These are phyloP conservation scores for Himalopsyche phryganea DNA, from an alignment of 1,140 invertebrate genomes.

Conservation along the genomic window DNA sequence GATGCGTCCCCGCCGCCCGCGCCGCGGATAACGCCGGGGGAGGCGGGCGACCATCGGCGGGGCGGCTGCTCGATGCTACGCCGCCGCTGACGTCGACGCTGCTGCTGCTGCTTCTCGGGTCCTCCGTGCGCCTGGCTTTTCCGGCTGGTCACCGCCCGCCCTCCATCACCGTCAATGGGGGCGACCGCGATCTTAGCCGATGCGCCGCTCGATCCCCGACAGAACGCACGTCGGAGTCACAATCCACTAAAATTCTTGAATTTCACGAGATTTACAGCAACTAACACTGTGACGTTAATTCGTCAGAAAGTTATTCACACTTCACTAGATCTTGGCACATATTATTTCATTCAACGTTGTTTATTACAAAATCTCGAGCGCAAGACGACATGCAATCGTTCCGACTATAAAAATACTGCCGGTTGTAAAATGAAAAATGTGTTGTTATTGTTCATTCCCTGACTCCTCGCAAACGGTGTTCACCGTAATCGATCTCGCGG, in stretches of 20 bases:
- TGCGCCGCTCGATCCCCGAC: background rate
- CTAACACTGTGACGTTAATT: no score
- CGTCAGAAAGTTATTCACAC: no score
- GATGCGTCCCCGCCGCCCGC: background rate
- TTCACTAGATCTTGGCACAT: no score
- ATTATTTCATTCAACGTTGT: no score
- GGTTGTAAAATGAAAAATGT: no score
- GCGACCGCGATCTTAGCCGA: slow-evolving; percentile 14
- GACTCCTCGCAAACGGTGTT: background rate
- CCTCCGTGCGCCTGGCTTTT: slow-evolving; percentile 1
- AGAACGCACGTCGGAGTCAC: background rate
- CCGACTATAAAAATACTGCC: no score
- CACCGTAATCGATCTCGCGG: slow-evolving; percentile 2
- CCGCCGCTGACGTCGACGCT: background rate
- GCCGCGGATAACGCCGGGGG: background rate
- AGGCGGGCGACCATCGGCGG: slow-evolving; percentile 4
- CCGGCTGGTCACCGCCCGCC: slow-evolving; percentile 17
- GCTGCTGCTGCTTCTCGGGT: background rate
- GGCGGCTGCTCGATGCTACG: background rate
- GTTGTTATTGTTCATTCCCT: background rate
- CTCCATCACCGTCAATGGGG: slow-evolving; percentile 11
- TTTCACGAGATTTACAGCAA: no score
- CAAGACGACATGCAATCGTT: no score
- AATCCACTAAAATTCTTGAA: background rate
- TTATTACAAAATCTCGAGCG: no score